phyloP scores from a whole-genome alignment of 2,113 vertebrate genomes.

The Meriones unguiculatus region DNA sequence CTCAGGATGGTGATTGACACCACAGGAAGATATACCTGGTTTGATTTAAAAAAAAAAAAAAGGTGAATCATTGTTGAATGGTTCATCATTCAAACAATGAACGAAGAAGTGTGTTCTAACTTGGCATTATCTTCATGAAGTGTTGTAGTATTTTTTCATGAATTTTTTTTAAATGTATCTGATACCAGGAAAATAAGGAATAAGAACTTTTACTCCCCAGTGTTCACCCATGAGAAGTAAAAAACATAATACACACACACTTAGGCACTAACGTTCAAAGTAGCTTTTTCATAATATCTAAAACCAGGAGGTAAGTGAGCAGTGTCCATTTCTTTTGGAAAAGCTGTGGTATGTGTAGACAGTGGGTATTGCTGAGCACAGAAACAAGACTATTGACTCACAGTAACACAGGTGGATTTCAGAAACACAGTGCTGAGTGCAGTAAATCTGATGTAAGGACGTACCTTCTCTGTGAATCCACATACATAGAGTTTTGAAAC shows the following conservation, averaged over 20 bases:
- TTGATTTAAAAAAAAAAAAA: neutral
- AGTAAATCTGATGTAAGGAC: neutral
- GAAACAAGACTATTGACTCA: neutral
- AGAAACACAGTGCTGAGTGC: neutral
- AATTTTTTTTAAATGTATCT: neutral
- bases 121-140: neutral
- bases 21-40: neutral
- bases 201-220: neutral
- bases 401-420: neutral
- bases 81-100: neutral
- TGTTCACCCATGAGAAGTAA: neutral
- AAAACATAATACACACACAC: neutral
- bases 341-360: neutral
- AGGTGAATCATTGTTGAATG: neutral
- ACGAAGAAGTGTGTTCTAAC: neutral
- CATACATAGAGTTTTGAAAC: neutral
- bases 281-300: neutral
- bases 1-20: neutral
- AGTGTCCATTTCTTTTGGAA: neutral
- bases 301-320: neutral
- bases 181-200: neutral
- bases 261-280: neutral
- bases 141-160: neutral
- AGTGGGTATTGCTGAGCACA: neutral
- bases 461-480: neutral